Conservation (phyloP, 2,888 invertebrate species). For the Drosophila nigritarsus region DNA sequence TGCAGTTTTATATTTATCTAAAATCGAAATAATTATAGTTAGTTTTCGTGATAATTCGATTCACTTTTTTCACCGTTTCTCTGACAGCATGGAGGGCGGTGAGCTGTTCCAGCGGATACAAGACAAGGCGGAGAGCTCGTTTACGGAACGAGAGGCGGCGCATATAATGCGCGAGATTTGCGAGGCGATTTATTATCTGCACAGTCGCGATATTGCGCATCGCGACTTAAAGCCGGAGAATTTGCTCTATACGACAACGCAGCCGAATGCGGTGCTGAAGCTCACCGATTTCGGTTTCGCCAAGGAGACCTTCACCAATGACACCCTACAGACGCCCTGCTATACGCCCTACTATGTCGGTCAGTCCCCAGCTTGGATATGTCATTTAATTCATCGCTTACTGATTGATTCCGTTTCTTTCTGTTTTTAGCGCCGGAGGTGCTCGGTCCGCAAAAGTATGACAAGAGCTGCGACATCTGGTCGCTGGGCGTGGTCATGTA, state of each 20-base stretch:
- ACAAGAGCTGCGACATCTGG: constrained; percentile 99
- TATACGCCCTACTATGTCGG: constrained; percentile 99
- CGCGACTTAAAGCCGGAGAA: constrained; percentile 99
- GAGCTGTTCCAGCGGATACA: constrained; percentile 99
- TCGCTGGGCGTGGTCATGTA: constrained; percentile 99
- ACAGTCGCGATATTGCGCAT: constrained; percentile 97
- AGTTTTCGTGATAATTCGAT: background rate
- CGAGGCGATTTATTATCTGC: constrained; percentile 96
- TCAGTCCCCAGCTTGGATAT: constrained; percentile 82
- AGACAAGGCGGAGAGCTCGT: constrained; percentile 95
- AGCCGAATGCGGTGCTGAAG: constrained; percentile 93
- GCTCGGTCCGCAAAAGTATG: constrained; percentile 98
- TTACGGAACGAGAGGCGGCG: constrained; percentile 98
- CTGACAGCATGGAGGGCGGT: constrained; percentile 96
- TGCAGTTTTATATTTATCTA: background rate
- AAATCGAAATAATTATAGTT: background rate
- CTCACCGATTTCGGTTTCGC: constrained; percentile 99
- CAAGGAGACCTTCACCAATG: constrained; percentile 94
- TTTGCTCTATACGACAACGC: constrained; percentile 93
- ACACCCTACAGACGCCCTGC: constrained; percentile 98
- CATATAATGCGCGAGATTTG: constrained; percentile 98
- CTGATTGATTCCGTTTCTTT: background rate
- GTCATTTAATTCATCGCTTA: background rate
- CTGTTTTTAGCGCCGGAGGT: constrained; percentile 88
- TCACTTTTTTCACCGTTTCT: background rate